Evolutionary conservation across 2,113 vertebrate species (phyloP).

Genomic region (Phylloscopus trochilus): DNA sequence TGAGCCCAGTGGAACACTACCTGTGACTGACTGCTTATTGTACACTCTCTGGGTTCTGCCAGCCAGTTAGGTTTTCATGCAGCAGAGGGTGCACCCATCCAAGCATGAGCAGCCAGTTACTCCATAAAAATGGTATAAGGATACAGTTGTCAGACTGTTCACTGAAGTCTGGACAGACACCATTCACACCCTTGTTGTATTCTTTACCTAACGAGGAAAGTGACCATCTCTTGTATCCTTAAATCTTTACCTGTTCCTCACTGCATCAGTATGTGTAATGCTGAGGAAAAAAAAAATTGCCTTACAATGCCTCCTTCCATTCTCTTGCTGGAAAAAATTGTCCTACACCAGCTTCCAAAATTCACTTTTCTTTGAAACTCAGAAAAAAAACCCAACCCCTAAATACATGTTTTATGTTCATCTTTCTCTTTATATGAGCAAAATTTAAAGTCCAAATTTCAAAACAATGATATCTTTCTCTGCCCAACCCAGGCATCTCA

Average conservation of each 20-base stretch:
- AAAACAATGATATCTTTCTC: not conserved
- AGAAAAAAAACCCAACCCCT: not conserved
- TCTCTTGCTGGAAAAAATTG: not conserved
- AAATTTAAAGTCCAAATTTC: not conserved
- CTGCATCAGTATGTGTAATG: not conserved
- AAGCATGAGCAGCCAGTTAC: not conserved
- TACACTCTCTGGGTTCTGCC: fast-evolving
- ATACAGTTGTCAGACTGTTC: not conserved
- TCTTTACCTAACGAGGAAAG: not conserved
- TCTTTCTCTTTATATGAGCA: not conserved
- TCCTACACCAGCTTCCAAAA: not conserved
- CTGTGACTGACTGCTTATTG: not conserved
- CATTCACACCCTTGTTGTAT: not conserved
- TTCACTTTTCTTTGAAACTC: not conserved
- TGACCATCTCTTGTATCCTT: not conserved
- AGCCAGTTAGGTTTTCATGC: not conserved
- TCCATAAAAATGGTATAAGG: not conserved
- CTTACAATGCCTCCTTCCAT: not conserved
- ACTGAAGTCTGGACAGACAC: not conserved
- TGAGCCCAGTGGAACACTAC: not conserved
- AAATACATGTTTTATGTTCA: not conserved
- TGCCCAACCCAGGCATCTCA: not conserved
- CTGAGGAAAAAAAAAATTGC: not conserved
- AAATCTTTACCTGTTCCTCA: not conserved
- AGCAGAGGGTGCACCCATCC: not conserved